Evolutionary conservation across 2,888 invertebrate genomes (phyloP), one percentile per base, ranked within the genome.

Genomic region (Lochmaea crataegi): DNA sequence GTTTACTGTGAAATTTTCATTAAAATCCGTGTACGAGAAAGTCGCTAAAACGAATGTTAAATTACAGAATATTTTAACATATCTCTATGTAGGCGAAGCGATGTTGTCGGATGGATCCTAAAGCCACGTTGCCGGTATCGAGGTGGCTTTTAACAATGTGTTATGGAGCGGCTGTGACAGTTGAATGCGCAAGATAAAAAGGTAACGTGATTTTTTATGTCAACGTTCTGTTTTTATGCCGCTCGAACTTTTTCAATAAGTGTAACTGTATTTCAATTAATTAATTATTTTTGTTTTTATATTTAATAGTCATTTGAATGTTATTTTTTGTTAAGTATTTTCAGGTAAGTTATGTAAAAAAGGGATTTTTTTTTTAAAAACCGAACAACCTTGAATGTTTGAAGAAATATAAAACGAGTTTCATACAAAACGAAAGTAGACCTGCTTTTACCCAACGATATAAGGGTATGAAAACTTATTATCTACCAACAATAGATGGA

Each of bases 31-130:
- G 66, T n/a, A 68, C 74, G 71, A n/a, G 75, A 80, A 81, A 71
- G 26, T 60, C 48, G 57, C 69, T 68, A 82, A 84, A 83, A 75
- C 79, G 76, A 68, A 57, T 76, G 78, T 71, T 77, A 78, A 82
- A 80, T 81, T 79, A 76, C 76, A 75, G 82, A 82, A 83, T 84
- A 84, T 84, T 85, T 83, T 82, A 83, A 83, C 83, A 83, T 83
- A 82, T 81, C 78, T 84, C 80, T 83, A 85, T 84, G 84, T 84
- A 83, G 84, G 84, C 83, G 83, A 84, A 80, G 81, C 84, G 79
- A 60, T 77, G 84, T 84, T 84, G 84, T 80, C 84, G 80, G 78
- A 71, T 74, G 57, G 7, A 41, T 66, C 56, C 65, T 65, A 75
- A 45, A 65, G 64, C 80, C 72, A 74, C 78, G 82, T 81, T 82